phyloP scores from a whole-genome alignment of 2,113 vertebrate genomes.

The Alligator sinensis region DNA sequence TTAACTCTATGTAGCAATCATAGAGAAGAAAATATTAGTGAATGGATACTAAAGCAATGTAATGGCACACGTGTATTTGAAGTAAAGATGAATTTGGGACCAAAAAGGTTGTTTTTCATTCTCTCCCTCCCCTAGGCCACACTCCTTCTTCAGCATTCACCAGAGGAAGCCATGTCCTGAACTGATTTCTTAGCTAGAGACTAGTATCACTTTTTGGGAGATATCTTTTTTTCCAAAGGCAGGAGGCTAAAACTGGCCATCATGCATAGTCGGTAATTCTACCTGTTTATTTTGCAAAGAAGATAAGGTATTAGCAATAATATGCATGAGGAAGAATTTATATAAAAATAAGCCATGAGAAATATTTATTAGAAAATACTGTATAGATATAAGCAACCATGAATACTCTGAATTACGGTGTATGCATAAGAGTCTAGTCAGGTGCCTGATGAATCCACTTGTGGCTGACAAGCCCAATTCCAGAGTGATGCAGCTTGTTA shows the following conservation, averaged over 20 bases:
- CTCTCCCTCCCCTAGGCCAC: neutral
- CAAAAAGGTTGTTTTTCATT: slow-evolving; percentile 45
- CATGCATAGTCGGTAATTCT: neutral
- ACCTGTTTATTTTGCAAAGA: neutral
- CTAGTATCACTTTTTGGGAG: neutral
- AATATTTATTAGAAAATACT: neutral
- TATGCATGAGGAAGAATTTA: neutral
- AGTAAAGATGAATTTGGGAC: slow-evolving; percentile 36
- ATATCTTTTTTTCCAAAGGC: neutral
- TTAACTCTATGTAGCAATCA: neutral
- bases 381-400: neutral
- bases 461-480: too few species aligned
- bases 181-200: neutral
- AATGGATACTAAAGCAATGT: slow-evolving; percentile 7
- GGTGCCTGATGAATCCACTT: too few species aligned
- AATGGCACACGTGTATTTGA: neutral
- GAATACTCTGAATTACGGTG: too few species aligned
- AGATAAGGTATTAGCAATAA: accelerated
- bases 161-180: neutral
- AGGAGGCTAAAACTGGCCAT: neutral
- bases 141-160: neutral
- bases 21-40: neutral
- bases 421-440: too few species aligned
- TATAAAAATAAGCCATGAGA: neutral
- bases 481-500: too few species aligned